Conservation (phyloP, 2,888 invertebrate species). For the Furcula furcula region DNA sequence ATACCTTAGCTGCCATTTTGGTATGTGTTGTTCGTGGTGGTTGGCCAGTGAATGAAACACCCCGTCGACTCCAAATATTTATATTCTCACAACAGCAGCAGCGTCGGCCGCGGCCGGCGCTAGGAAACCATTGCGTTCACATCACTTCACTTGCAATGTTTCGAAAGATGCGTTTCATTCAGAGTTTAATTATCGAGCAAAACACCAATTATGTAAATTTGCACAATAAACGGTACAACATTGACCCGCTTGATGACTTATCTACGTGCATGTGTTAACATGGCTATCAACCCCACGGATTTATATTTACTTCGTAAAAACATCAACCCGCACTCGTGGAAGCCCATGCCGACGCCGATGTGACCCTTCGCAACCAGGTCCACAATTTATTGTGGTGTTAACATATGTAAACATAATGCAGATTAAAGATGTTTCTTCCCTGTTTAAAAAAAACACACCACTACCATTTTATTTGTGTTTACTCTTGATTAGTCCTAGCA, state of each 20-base stretch:
- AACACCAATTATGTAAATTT: slow-evolving; percentile 2
- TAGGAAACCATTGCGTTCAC: slow-evolving; percentile 1
- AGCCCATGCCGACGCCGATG: too few species aligned
- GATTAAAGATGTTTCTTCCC: too few species aligned
- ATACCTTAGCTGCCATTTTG: slow-evolving; percentile 1
- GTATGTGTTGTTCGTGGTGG: neutral
- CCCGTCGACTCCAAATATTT: neutral
- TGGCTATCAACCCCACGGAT: too few species aligned
- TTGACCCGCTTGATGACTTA: neutral
- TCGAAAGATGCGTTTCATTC: slow-evolving; percentile 1
- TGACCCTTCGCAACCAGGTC: too few species aligned
- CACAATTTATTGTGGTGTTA: too few species aligned
- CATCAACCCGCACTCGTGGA: neutral
- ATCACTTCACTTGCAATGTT: neutral
- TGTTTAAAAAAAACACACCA: too few species aligned
- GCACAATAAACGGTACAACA: slow-evolving; percentile 1
- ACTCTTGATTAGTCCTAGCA: too few species aligned
- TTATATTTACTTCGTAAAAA: too few species aligned
- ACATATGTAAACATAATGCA: too few species aligned
- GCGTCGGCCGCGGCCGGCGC: neutral
- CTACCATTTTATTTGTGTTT: too few species aligned
- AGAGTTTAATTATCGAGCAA: neutral
- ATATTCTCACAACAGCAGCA: neutral
- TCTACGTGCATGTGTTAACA: slow-evolving; percentile 1
- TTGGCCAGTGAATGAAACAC: neutral